A percentile compares a stretch with the other conserved stretches of the same genome.
These are phyloP conservation scores for Cottoperca gobio DNA, from an alignment of 2,797 vertebrate species.

Conservation along the genomic window DNA sequence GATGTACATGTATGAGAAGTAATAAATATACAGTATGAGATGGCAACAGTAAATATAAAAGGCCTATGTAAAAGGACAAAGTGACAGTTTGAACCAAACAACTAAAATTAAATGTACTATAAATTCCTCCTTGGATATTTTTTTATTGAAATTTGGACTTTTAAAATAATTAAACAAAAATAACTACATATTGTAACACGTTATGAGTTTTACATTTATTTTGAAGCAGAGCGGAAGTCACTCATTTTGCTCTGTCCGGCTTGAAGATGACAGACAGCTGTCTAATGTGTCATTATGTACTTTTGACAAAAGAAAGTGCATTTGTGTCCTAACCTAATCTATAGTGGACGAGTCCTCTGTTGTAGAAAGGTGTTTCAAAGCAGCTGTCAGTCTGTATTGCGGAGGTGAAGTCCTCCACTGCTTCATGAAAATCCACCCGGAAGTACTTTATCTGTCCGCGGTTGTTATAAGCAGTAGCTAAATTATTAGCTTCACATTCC, in stretches of 20 bases:
- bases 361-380: constrained; percentile 93
- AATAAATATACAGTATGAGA: too few species aligned
- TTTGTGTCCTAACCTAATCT: constrained; percentile 87
- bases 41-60: too few species aligned
- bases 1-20: too few species aligned
- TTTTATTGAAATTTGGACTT: background rate
- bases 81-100: background rate
- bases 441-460: constrained; percentile 94
- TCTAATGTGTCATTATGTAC: background rate
- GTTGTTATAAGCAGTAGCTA: constrained; percentile 92
- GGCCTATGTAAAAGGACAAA: too few species aligned
- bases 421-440: constrained; percentile 93
- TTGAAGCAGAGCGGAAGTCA: constrained; percentile 16
- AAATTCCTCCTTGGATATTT: background rate
- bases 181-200: background rate
- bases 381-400: constrained; percentile 84
- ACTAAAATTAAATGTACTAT: too few species aligned
- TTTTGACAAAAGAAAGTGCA: rapidly evolving
- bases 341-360: constrained; percentile 92
- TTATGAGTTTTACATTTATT: constrained; percentile 16
- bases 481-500: constrained; percentile 65
- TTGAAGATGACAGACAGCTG: background rate
- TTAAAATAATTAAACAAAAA: background rate
- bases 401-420: constrained; percentile 90
- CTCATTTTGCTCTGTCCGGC: rapidly evolving